Base-by-base conservation (phyloP, 37 sponge, comb jelly and placozoan species). In the Agelas oroides region DNA sequence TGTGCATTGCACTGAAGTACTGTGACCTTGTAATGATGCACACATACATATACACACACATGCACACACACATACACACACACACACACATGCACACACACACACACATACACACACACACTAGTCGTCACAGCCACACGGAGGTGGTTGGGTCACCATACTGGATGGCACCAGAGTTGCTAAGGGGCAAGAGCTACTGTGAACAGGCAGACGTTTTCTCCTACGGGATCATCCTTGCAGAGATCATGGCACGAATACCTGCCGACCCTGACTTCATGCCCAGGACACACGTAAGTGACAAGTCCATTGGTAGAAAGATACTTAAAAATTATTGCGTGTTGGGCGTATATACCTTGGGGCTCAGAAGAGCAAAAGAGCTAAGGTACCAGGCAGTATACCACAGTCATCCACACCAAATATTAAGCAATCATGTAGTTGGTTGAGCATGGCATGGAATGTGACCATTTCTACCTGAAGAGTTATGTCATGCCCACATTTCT, bases 191-290 rank as follows among this genome's bases (percentile, higher is more conserved):
- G 73, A 63, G 70, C 25, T 95, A 95, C 65, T 84, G 89, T 77
- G 95, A 95, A 58, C 80, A 92, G 78, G 97, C 97, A 21, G 97
- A 97, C 75, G 93, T 97, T 20, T 97, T 97, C 77, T 95, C 95
- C 30, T 97, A 70, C 70, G 97, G 97, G 25, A 97, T 97, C 36
- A 86, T 89, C 24, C 89, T 97, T 53, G 95, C 97, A 13, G 94
- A 97, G 77, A 82, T 92, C 24, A 64, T 89, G 30, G 73, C 96
- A 3, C 80, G 93, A 52, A 56, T 92, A 19, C 75, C 84, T 38
- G 95, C 97, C 28, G 97, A 97, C 37, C 95, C 97, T 23, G 97
- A 97, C 28, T 65, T 82, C 65, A 81, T 95, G 73, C 96, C 96
- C 1, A 64, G 96, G 28, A 95, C 96, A 59, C 72, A 83, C 40